phyloP scores from a whole-genome alignment of 2,797 vertebrate species.

The Cynodonichthys magdalenae region DNA sequence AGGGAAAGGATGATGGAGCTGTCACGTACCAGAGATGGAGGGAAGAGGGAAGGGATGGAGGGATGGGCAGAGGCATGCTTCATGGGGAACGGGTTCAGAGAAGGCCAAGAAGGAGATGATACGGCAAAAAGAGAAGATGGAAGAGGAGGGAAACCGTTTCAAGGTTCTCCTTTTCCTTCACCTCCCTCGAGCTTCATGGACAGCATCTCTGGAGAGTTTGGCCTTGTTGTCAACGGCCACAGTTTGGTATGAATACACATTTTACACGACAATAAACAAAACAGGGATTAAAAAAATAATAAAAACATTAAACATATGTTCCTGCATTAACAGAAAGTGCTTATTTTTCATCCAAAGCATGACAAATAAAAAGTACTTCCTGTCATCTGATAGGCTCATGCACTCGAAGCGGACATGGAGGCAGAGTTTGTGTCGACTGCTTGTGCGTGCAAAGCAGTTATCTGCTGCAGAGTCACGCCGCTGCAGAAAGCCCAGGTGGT shows the following conservation, averaged over 20 bases:
- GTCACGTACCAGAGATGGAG: conserved; percentile 65
- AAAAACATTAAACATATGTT: too few species aligned
- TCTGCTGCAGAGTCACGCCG: conserved; percentile 95
- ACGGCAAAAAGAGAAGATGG: not conserved
- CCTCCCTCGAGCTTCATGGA: conserved; percentile 82
- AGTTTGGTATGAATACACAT: conserved; percentile 85
- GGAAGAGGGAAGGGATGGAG: conserved; percentile 64
- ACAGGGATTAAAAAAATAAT: too few species aligned
- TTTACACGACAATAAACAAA: not conserved
- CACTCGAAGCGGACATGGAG: conserved; percentile 93
- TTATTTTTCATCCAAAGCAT: not conserved
- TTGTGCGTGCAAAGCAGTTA: conserved; percentile 90
- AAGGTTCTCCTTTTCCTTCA: conserved; percentile 30
- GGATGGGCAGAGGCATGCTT: conserved; percentile 63
- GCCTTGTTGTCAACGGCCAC: conserved; percentile 91
- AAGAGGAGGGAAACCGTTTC: conserved; percentile 50
- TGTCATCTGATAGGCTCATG: conserved; percentile 84
- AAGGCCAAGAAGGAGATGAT: conserved; percentile 31
- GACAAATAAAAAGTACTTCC: not conserved
- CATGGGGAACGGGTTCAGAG: conserved; percentile 62
- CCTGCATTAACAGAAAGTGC: too few species aligned
- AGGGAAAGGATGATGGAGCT: conserved; percentile 87
- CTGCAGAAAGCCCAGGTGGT: conserved; percentile 96
- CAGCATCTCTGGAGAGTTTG: conserved; percentile 90
- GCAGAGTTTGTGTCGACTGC: conserved; percentile 89